These are phyloP conservation scores for Petrocephalus schoutedeni DNA, from an alignment of 2,797 vertebrate genomes.

Conservation along the genomic window DNA sequence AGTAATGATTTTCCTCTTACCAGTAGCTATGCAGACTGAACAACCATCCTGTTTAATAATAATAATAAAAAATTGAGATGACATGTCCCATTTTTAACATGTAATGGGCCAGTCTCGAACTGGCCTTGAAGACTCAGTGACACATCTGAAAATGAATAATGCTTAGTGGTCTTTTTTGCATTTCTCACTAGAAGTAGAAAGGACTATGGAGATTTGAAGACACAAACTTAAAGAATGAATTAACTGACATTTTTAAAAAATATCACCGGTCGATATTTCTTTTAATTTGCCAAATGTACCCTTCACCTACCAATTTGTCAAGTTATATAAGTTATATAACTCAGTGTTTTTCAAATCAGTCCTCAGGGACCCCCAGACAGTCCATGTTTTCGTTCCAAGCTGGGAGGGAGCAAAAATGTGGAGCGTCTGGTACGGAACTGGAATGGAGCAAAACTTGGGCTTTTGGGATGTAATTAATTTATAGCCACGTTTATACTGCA, in stretches of 20 bases:
- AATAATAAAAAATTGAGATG: constrained; percentile 31
- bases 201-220: not conserved
- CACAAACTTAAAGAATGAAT: not conserved
- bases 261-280: not conserved
- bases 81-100: constrained; percentile 24
- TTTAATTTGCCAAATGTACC: not conserved
- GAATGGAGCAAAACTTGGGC: not conserved
- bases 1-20: constrained; percentile 57
- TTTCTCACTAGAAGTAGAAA: not conserved
- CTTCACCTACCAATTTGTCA: not conserved
- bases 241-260: not conserved
- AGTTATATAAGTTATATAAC: not conserved
- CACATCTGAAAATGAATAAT: not conserved
- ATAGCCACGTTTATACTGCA: not conserved
- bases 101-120: not conserved
- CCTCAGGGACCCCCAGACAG: not conserved
- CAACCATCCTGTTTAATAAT: constrained; percentile 12
- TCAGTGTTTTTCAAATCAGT: not conserved
- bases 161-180: not conserved
- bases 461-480: not conserved
- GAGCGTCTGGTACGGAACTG: no score
- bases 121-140: not conserved
- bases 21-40: constrained; percentile 51
- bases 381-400: not conserved
- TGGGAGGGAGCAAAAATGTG: not conserved